Base-by-base conservation (phyloP, 2,888 invertebrate genomes). In the Orthosia gothica region DNA sequence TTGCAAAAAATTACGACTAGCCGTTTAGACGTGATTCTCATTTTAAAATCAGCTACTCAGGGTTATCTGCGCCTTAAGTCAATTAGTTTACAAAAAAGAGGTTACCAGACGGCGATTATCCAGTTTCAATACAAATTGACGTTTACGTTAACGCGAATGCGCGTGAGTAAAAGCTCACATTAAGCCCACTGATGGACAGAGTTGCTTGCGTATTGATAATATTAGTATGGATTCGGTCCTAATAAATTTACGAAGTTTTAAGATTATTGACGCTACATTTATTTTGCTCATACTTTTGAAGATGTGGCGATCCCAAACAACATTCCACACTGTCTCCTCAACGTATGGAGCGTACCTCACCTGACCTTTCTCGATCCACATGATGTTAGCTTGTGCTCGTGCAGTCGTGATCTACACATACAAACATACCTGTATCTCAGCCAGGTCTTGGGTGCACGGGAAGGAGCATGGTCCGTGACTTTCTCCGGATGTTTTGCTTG, bases 361-460 rank as follows among this genome's bases (percentile, higher is more conserved):
- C 49, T 81, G 70, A 76, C 81, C 71, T 76, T 77, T 68, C 55
- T 26, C 58, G 67, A 54, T 72, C 77, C 52, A 57, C 58, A 58
- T 67, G 59, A 67, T 66, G 57, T 79, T 45, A 57, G 40, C 23
- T 40, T 13, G 9, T 13, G 55, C 55, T 77, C 72, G 66, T 59
- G 58, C 57, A 69, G 64, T 82, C 79, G 81, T 82, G 81, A 81
- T 62, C 45, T 23, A 61, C 73, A 82, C 67, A 73, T 65, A 78
- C 78, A 73, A 70, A 45, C 70, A 62, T 71, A 81, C 66, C 71
- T 74, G 12, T 40, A 40, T 9, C 9, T 9, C 63, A 67, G 70
- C 26, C 68, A 70, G 70, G 76, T 70, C 74, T 67, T 70, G 71
- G 70, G 61, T 74, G 61, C 58, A 66, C 7, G 58, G 74, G 81